Evolutionary conservation across 2,113 vertebrate species (phyloP), one percentile per base, ranked within the genome.

Genomic region (Trichechus manatus): DNA sequence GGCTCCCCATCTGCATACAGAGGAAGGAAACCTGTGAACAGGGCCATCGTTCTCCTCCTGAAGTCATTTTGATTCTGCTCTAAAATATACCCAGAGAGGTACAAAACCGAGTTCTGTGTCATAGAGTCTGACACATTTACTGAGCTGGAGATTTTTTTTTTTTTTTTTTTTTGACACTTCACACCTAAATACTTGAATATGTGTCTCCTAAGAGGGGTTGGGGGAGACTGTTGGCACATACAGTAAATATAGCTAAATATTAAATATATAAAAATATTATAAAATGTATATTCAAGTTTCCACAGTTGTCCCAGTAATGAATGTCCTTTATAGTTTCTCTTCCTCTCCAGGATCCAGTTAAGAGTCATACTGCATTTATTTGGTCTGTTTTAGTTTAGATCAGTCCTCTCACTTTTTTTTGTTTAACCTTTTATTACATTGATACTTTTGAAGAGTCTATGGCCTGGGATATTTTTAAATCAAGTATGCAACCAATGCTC

Each of bases 221-320:
- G 17, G 93, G 53, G 63, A 82, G 91, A 79, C 42, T 8, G 0
- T 77, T 80, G n/a, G 7, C 74, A 91, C 15, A 53, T 14, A 10
- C 4, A 47, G 74, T 82, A 92, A 88, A 93, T 83, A 63, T 63
- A 78, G 90, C 66, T 68, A 33, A 89, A 77, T 44, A 83, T 11
- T n/a, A 95, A 93, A n/a, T 61, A 68, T 22, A 33, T 19, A 77
- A 93, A 89, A 50, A 80, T 74, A 42, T 74, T 86, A 68, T 31
- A 42, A 80, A 84, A 68, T 84, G 44, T 10, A 36, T 23, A 59
- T 96, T 77, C 7, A 36, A 6, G 5, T 87, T 31, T 88, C 36
- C 6, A 74, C 11, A 70, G 3, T 93, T 81, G 36, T 53, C 27
- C 27, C 59, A 82, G 5, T 13, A 83, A 59, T 13, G 17, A 50